Evolutionary conservation across 2,888 invertebrate genomes (phyloP).

Genomic region (Oeneis ivallda): DNA sequence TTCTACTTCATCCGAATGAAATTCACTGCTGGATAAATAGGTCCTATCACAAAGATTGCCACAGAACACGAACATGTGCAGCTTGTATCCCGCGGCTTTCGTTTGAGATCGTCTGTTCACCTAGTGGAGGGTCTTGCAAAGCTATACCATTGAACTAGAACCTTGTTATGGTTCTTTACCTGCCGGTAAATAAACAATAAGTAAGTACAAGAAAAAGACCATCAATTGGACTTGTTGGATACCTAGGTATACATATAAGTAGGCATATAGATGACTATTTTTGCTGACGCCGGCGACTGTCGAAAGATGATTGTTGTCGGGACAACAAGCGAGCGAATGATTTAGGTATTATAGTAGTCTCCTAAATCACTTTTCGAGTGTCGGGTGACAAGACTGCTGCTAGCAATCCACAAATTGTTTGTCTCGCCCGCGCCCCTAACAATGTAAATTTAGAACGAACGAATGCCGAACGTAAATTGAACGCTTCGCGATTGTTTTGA

Average conservation of each 20-base stretch:
- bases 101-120: too few relatives aligned
- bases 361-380: conserved; percentile 75
- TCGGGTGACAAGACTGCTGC: conserved; percentile 66
- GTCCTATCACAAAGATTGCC: too few relatives aligned
- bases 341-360: conserved; percentile 67
- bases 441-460: conserved; percentile 78
- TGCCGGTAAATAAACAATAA: conserved; percentile 3
- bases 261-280: not conserved
- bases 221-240: conserved; percentile 8
- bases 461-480: conserved; percentile 77
- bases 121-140: too few relatives aligned
- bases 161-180: too few relatives aligned
- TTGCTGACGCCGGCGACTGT: conserved; percentile 6
- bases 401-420: conserved; percentile 79
- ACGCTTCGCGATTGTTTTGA: conserved; percentile 73
- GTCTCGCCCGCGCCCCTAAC: conserved; percentile 74
- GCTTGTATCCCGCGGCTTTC: too few relatives aligned
- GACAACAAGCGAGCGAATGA: conserved; percentile 64
- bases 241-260: not conserved
- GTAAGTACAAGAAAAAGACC: not conserved
- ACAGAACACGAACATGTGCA: too few relatives aligned
- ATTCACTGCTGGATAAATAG: too few relatives aligned
- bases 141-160: too few relatives aligned
- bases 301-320: conserved; percentile 49
- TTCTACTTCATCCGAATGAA: too few relatives aligned